Evolutionary conservation across 2,113 vertebrate genomes (phyloP).

Genomic region (Paedocypris sp.): DNA sequence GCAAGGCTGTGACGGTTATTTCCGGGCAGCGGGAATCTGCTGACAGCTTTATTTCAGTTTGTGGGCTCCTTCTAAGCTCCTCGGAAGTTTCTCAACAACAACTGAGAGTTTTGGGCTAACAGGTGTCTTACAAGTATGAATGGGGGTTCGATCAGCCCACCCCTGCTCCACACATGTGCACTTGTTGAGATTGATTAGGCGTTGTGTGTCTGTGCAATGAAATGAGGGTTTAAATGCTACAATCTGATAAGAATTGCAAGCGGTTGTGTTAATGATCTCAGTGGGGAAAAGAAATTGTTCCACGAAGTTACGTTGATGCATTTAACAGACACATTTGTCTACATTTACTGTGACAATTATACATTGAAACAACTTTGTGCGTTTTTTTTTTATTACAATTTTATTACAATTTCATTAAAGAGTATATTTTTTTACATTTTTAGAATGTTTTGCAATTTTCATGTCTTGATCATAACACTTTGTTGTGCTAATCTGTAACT

Average conservation of each 20-base stretch:
- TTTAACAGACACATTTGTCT: no score
- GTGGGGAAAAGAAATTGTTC: no score
- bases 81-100: conserved; percentile 19
- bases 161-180: not conserved
- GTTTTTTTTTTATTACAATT: no score
- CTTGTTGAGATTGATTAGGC: not conserved
- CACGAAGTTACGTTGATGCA: no score
- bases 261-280: not conserved
- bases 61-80: conserved; percentile 26
- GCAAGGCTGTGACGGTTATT: conserved; percentile 1
- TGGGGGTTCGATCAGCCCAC: not conserved
- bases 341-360: no score
- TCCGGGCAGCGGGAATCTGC: conserved; percentile 2
- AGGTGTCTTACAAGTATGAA: conserved; percentile 30
- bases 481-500: no score
- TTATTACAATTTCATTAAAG: no score
- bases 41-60: conserved; percentile 35
- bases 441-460: no score
- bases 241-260: conserved; percentile 5
- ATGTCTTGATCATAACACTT: no score
- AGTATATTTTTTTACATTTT: no score
- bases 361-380: no score
- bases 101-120: conserved; percentile 22
- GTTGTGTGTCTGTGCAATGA: not conserved
- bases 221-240: not conserved